phyloP scores from a whole-genome alignment of 2,797 vertebrate genomes.

The Rallus crepitans region DNA sequence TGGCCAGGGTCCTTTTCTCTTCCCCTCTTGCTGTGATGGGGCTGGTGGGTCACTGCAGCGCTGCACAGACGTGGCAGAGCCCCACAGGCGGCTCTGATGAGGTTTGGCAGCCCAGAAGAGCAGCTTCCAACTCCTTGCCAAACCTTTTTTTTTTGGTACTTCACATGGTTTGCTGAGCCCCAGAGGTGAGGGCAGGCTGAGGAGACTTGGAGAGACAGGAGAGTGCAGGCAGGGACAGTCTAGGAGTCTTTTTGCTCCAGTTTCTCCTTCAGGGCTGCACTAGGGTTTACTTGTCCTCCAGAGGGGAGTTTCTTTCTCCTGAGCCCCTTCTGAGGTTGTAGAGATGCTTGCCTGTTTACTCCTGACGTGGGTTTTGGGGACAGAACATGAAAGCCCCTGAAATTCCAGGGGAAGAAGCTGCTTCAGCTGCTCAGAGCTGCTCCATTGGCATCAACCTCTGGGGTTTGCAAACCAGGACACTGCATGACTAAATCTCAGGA shows the following conservation, averaged over 20 bases:
- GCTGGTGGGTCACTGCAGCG: not conserved
- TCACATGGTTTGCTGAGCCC: not conserved
- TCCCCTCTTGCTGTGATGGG: not conserved
- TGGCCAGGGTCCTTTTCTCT: not conserved
- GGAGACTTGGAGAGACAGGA: not conserved
- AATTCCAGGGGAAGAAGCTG: not conserved
- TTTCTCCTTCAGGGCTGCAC: not conserved
- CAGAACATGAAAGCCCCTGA: not conserved
- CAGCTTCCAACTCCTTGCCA: not conserved
- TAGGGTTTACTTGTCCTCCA: not conserved
- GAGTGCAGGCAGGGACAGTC: not conserved
- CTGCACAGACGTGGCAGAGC: not conserved
- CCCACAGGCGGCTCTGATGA: constrained; percentile 35
- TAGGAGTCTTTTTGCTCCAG: not conserved
- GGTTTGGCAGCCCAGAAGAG: constrained; percentile 35
- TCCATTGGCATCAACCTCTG: not conserved
- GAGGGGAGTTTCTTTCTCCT: not conserved
- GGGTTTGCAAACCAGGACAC: not conserved
- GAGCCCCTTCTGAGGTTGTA: not conserved
- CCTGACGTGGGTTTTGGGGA: not conserved
- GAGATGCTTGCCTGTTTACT: not conserved
- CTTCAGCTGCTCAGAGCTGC: not conserved
- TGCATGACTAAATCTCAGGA: not conserved
- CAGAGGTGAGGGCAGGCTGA: not conserved
- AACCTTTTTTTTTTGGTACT: not conserved